Evolutionary conservation across 2,888 invertebrate species (phyloP), one percentile per base, ranked within the genome.

Genomic region (Belgica antarctica): DNA sequence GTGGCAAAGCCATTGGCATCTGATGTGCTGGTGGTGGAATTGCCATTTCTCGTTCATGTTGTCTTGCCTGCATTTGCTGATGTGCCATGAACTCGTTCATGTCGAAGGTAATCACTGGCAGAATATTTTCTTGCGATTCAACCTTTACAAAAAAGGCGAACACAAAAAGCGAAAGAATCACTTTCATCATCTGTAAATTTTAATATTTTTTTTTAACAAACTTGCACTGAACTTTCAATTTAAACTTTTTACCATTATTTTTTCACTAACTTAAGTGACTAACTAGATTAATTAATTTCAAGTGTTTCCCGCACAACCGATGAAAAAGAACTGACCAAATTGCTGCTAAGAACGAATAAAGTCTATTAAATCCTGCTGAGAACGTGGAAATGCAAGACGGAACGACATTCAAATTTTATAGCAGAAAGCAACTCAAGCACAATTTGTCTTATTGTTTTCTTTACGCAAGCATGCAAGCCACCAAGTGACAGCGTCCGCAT

Each of bases 111-210:
- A 2, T 2, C 52, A n/a, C 15, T 46, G 46, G 46, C 46, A 46
- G 34, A 7, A 34, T 34, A 8, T 41, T 7, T 2, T 19, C 7
- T 22, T 52, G 52, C 5, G 52, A 52, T 3, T 17, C 3, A 1
- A n/a, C n/a, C n/a, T 52, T 7, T 17, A 22, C 17, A 7, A 52
- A 4, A 17, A 52, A 52, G 52, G 52, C 52, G 22, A 52, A 8
- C 52, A 52, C 5, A 52, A 52, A 2, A n/a, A 52, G 3, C 8
- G 52, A 52, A 22, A 52, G n/a, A 17, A 52, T 52, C 17, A 52
- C 52, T 52, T 52, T 52, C 52, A 17, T 22, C 52, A 52, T 52
- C 52, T 52, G 52, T 5, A 22, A 52, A 52, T 12, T 17, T 52
- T 22, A 19, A 22, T 22, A 19, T 22, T n/a, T 15, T 31, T 31